Evolutionary conservation across 35 echinoderm and acorn worm species (phyloP).

Genomic region (Acanthaster planci): DNA sequence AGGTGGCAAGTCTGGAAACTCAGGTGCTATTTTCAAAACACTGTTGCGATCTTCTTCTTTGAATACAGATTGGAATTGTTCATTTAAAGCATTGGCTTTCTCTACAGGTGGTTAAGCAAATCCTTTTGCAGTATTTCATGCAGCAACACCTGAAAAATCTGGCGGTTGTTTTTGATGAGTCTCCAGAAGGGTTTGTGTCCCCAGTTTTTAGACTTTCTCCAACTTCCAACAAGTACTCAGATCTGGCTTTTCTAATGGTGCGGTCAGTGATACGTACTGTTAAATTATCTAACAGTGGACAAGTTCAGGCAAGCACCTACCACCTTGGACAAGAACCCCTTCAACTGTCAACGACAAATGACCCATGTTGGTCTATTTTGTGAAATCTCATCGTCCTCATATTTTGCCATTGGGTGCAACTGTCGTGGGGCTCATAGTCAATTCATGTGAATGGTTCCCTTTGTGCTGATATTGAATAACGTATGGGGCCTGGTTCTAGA

Average conservation of each 20-base stretch:
- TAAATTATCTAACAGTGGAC: no score
- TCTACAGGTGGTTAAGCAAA: background rate
- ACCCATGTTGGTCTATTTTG: no score
- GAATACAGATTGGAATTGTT: conserved; percentile 40
- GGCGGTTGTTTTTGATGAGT: conserved; percentile 22
- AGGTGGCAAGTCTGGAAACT: background rate
- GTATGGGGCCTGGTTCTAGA: no score
- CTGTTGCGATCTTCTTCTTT: background rate
- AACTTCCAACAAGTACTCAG: background rate
- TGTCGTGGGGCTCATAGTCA: no score
- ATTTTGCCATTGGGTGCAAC: no score
- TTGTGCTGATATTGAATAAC: no score
- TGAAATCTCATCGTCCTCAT: no score
- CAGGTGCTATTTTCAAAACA: background rate
- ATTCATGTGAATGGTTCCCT: no score
- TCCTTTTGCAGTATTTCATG: background rate
- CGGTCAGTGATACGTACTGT: background rate
- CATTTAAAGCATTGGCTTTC: conserved; percentile 38
- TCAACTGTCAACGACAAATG: no score
- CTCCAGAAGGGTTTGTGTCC: conserved; percentile 40
- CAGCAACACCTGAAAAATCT: conserved; percentile 18
- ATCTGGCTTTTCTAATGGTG: conserved; percentile 10
- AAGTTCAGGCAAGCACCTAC: no score
- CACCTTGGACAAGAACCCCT: no score
- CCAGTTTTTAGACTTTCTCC: conserved; percentile 17